Evolutionary conservation across 2,797 vertebrate genomes (phyloP).

Genomic region (Lateolabrax maculatus): DNA sequence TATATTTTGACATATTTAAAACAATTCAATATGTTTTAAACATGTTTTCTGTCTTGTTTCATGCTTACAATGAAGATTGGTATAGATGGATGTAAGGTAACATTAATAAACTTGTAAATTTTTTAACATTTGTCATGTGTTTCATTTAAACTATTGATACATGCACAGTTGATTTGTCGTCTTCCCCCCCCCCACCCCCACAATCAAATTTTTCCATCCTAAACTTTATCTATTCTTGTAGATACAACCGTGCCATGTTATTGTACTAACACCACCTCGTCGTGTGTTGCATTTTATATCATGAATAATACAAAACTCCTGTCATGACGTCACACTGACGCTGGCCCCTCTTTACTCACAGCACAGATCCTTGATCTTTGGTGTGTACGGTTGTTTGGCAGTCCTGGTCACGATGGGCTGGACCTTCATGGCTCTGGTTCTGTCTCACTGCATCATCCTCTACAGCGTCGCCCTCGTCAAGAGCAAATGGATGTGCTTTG

Average conservation of each 20-base stretch:
- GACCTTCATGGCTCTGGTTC: conserved; percentile 90
- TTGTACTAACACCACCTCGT: conserved; percentile 31
- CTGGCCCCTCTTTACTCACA: conserved; percentile 78
- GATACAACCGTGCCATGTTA: not conserved
- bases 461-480: conserved; percentile 91
- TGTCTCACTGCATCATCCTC: conserved; percentile 93
- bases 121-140: conserved; percentile 44
- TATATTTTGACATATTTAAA: conserved; percentile 64
- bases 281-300: conserved; percentile 25
- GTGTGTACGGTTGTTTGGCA: conserved; percentile 89
- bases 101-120: conserved; percentile 61
- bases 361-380: conserved; percentile 94
- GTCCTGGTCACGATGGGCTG: conserved; percentile 94
- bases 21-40: conserved; percentile 71
- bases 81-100: conserved; percentile 87
- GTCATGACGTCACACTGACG: conserved; percentile 27
- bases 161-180: not conserved
- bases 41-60: conserved; percentile 77
- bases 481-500: conserved; percentile 92
- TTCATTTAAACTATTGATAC: conserved; percentile 42
- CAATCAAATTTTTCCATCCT: conserved; percentile 12
- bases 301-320: not conserved
- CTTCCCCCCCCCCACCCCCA: not conserved
- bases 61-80: conserved; percentile 84
- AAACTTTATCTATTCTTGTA: not conserved